These are phyloP conservation scores for Atherinosoma microstoma DNA, from an alignment of 2,797 vertebrate genomes.

Conservation along the genomic window DNA sequence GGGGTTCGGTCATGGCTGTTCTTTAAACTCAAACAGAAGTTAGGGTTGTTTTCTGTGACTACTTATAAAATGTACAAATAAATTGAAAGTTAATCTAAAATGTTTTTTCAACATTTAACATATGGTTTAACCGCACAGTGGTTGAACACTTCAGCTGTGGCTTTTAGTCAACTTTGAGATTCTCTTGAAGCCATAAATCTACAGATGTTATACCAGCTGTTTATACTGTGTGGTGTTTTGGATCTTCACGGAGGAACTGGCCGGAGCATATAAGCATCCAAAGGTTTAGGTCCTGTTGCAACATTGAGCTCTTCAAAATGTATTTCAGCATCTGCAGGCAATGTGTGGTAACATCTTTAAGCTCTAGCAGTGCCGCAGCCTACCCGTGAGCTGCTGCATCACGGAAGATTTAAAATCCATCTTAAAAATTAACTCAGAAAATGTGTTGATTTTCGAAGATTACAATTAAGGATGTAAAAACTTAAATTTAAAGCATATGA, in stretches of 20 bases:
- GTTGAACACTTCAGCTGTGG: constrained; percentile 50
- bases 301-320: constrained; percentile 6
- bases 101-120: constrained; percentile 54
- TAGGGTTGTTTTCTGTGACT: constrained; percentile 30
- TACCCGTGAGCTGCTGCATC: constrained; percentile 1
- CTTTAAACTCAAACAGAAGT: constrained; percentile 40
- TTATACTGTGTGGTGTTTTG: constrained; percentile 51
- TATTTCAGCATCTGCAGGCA: constrained; percentile 54
- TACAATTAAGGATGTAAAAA: neutral
- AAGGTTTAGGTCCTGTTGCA: constrained; percentile 28
- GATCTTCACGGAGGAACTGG: constrained; percentile 49
- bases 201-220: constrained; percentile 73
- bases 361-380: constrained; percentile 11
- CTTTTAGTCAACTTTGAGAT: constrained; percentile 50
- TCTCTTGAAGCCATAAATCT: constrained; percentile 62
- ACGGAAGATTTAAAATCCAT: neutral
- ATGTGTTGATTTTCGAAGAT: neutral
- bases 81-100: constrained; percentile 52
- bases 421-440: neutral
- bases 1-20: constrained; percentile 24
- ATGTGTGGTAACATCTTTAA: constrained; percentile 28
- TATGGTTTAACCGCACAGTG: constrained; percentile 44
- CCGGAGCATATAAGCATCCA: constrained; percentile 50
- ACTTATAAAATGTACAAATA: constrained; percentile 49
- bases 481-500: constrained; percentile 7